Evolutionary conservation across 2,888 invertebrate species (phyloP), one percentile per base, ranked within the genome.

Genomic region (Podabrus alpinus): DNA sequence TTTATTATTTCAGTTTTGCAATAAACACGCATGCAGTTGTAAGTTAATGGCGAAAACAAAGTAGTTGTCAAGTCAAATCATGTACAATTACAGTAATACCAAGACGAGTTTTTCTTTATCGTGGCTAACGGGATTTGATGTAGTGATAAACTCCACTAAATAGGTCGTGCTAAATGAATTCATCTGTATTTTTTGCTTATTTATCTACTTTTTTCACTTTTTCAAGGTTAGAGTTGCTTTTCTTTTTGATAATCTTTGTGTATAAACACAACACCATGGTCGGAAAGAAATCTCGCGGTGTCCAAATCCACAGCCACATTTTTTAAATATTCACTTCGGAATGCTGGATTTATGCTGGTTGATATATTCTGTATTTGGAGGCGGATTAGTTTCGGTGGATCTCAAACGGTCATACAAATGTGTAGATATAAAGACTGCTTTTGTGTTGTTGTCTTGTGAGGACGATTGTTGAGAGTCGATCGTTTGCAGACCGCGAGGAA

Each of bases 401-500:
- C 70, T 64, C 66, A 74, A 77, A 77, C 71, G 15, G 24, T 59
- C n/a, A 25, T 15, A 59, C 25, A 67, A 15, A 59, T 69, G 45
- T 29, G 59, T 61, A 24, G 21, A 61, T 61, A 19, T 17, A 16
- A 64, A 21, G 62, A 64, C 62, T 19, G 16, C 17, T 17, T 64
- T 60, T 25, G 59, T 25, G 25, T 60, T 45, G 67, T 62, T n/a
- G 15, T 29, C 67, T 61, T 15, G 17, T 11, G 59, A 69, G 73
- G 69, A 68, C 67, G 66, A 70, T 68, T 74, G 72, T 77, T 74
- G 72, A 74, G 74, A 69, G 69, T 71, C 76, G 66, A 61, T 72
- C 69, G 74, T 72, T 74, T 15, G 74, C 66, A 72, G 75, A 78
- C 74, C 78, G 77, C 74, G 70, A 72, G 79, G 80, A 80, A 80